These are phyloP conservation scores for Halictus rubicundus DNA, from an alignment of 1,140 invertebrate species.

Conservation along the genomic window DNA sequence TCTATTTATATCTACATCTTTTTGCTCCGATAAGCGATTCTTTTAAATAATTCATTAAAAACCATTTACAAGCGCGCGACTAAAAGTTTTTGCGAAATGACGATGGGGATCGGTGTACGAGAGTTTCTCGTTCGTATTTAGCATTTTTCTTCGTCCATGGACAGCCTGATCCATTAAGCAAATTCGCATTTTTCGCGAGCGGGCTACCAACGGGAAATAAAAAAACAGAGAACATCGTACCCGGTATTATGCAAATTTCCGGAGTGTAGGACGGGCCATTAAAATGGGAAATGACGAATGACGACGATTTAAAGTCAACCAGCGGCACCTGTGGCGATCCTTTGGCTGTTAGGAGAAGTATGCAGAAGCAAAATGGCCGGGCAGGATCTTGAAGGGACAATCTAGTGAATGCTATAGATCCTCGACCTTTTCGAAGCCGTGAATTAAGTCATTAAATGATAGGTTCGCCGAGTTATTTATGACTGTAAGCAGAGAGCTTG, in stretches of 20 bases:
- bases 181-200: slow-evolving; percentile 24
- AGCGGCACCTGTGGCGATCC: slow-evolving; percentile 16
- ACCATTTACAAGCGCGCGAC: background rate
- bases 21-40: too few relatives aligned
- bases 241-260: slow-evolving; percentile 35
- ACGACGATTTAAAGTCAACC: slow-evolving; percentile 10
- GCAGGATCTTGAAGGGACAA: background rate
- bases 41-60: too few relatives aligned
- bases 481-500: background rate
- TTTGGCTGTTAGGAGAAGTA: background rate
- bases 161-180: slow-evolving; percentile 16
- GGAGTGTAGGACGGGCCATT: slow-evolving; percentile 11
- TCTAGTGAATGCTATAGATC: too few relatives aligned
- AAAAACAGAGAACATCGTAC: background rate
- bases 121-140: too few relatives aligned
- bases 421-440: background rate
- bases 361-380: background rate
- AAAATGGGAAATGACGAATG: slow-evolving; percentile 34
- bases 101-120: background rate
- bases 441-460: slow-evolving; percentile 9
- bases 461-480: background rate
- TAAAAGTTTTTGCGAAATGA: too few relatives aligned
- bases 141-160: background rate
- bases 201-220: background rate
- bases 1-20: too few relatives aligned